phyloP scores from a whole-genome alignment of 2,888 invertebrate genomes.

The Acanthococcus lagerstroemiae region DNA sequence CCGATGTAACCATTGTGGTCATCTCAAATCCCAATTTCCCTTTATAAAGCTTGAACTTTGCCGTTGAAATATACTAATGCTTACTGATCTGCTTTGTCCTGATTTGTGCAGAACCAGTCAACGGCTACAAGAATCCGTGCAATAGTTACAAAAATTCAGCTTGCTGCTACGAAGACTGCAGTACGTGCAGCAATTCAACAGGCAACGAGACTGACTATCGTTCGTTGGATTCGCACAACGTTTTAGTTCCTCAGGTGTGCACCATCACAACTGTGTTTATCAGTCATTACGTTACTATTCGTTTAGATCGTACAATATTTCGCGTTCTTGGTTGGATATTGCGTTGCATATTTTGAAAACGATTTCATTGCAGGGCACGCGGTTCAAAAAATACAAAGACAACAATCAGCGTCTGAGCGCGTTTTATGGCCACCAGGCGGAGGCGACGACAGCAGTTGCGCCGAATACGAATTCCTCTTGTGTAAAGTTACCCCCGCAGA shows the following conservation, averaged over 20 bases:
- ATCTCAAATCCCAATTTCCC: too few relatives aligned
- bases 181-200: slow-evolving; percentile 15
- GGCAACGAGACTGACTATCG: slow-evolving; percentile 18
- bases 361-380: neutral
- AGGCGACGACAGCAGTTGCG: neutral
- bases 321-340: too few relatives aligned
- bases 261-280: neutral
- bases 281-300: too few relatives aligned
- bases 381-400: slow-evolving; percentile 15
- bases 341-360: too few relatives aligned
- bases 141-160: slow-evolving; percentile 10
- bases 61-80: too few relatives aligned
- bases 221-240: slow-evolving; percentile 23
- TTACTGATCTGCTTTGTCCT: too few relatives aligned
- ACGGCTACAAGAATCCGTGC: slow-evolving; percentile 10
- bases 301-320: too few relatives aligned
- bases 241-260: slow-evolving; percentile 12
- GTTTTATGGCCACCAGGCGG: neutral
- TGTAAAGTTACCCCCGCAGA: neutral
- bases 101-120: slow-evolving; percentile 5
- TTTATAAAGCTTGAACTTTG: too few relatives aligned
- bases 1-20: too few relatives aligned
- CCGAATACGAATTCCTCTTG: neutral
- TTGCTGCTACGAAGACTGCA: slow-evolving; percentile 18
- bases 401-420: slow-evolving; percentile 10